Conservation (phyloP, 2,797 vertebrate genomes). For the Typhlichthys eigenmanni region DNA sequence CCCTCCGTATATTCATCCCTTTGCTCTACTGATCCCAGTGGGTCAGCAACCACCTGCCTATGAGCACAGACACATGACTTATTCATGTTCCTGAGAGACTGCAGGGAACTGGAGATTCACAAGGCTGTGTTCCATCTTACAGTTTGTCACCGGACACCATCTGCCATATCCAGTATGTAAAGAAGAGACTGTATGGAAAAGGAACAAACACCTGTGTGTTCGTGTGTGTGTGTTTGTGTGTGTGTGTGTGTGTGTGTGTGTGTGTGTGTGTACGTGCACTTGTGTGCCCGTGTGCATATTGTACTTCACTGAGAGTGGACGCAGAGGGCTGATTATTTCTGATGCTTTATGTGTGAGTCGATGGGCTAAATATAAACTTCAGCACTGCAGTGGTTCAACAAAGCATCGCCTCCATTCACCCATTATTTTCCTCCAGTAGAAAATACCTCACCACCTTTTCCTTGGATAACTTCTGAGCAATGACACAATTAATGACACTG, state of each 20-base stretch:
- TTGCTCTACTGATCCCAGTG: slow-evolving; percentile 15
- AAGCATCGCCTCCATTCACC: slow-evolving; percentile 25
- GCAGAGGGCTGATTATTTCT: slow-evolving; percentile 17
- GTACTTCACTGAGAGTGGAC: slow-evolving; percentile 2
- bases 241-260: background rate
- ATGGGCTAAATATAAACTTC: slow-evolving; percentile 55
- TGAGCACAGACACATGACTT: slow-evolving; percentile 52
- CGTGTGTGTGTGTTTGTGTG: background rate
- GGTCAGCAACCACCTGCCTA: slow-evolving; percentile 30
- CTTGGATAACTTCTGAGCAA: background rate
- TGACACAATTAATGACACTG: no score
- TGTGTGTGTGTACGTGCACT: background rate
- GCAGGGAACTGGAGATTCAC: slow-evolving; percentile 50
- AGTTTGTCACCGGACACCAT: slow-evolving; percentile 30
- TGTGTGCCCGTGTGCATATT: background rate
- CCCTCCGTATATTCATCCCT: slow-evolving; percentile 7
- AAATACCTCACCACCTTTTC: slow-evolving; percentile 10
- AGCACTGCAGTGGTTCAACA: slow-evolving; percentile 30
- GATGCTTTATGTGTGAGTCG: slow-evolving; percentile 39
- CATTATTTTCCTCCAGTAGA: slow-evolving; percentile 23
- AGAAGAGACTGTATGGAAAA: slow-evolving; percentile 9
- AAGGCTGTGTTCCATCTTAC: slow-evolving; percentile 27
- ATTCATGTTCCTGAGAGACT: slow-evolving; percentile 57
- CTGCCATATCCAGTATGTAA: slow-evolving; percentile 13
- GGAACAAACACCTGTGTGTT: background rate